Base-by-base conservation (phyloP, 2,888 invertebrate genomes). In the Anthoptus insignis region DNA sequence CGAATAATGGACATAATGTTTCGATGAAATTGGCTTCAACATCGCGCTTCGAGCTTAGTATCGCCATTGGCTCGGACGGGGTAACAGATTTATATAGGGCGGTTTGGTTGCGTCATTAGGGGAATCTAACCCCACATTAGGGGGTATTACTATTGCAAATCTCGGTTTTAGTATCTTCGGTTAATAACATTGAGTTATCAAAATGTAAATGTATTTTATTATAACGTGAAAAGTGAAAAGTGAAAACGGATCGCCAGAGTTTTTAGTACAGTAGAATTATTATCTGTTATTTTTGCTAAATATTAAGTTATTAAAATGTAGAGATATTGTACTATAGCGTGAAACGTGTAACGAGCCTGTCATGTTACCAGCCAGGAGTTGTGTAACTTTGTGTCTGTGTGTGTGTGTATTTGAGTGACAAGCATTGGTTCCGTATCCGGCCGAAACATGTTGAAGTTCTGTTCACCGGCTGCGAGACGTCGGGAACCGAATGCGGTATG, bases 381-480 rank as follows among this genome's bases (percentile, higher is more conserved):
- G 32, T 73, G 61, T 58, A 54, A 76, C 68, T 73, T 75, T 60
- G 69, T 70, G 71, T 66, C 64, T 61, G 67, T 73, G 69, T 67
- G 74, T 69, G 76, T 75, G 74, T 75, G 70, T 70, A 69, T 71
- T 66, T 66, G 76, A 72, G 76, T 74, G 72, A 64, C 49, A 50
- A 54, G 56, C 24, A 60, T 72, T 63, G 71, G 70, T 77, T 66
- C 77, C 67, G 71, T 76, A 73, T 73, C 72, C 76, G 82, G 84
- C 82, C 84, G 84, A 83, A 87, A 76, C 81, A 95, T 95, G 94
- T 86, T 94, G 85, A 94, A 95, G 93, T 94, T 95, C 81, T 94
- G 94, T 78, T 94, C 94, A 75, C 94, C 94, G 77, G 93, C 93
- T 75, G 89, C 94, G 70, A 89, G 91, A 80, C 91, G 94, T 76